phyloP scores from a whole-genome alignment of 2,888 invertebrate species.

The Pachymerium ferrugineum region DNA sequence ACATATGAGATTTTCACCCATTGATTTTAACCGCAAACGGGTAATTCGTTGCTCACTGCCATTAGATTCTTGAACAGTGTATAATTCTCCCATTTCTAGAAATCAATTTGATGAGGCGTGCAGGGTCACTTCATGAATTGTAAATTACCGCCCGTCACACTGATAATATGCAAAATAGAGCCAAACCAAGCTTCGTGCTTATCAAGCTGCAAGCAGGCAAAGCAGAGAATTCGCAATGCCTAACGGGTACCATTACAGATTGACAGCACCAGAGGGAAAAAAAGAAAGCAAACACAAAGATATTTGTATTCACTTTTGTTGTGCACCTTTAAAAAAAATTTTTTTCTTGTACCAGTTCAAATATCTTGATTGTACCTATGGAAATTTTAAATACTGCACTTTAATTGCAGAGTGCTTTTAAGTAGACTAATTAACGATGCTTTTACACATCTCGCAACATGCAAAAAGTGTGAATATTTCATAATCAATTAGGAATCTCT shows the following conservation, averaged over 20 bases:
- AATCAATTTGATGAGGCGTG: conserved; percentile 13
- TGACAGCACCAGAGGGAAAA: conserved; percentile 5
- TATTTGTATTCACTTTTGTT: conserved; percentile 11
- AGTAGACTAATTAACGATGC: no score
- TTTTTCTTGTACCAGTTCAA: no score
- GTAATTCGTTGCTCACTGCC: background rate
- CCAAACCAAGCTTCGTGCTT: conserved; percentile 10
- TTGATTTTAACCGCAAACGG: background rate
- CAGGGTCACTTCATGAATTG: conserved; percentile 27
- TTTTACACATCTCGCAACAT: no score
- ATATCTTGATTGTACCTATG: no score
- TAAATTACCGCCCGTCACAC: conserved; percentile 15
- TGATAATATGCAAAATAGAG: conserved; percentile 23
- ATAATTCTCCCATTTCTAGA: conserved; percentile 24
- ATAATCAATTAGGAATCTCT: no score
- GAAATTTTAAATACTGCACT: no score
- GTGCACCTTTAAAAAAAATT: background rate
- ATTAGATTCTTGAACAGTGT: conserved; percentile 6
- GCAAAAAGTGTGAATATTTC: no score
- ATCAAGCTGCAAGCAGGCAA: conserved; percentile 1
- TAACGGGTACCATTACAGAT: conserved; percentile 7
- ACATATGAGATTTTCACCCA: conserved; percentile 9
- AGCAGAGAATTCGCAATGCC: background rate
- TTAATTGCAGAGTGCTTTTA: no score
- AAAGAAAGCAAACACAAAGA: background rate